Conservation (phyloP, 2,797 vertebrate species). For the Micrastur ruficollis region DNA sequence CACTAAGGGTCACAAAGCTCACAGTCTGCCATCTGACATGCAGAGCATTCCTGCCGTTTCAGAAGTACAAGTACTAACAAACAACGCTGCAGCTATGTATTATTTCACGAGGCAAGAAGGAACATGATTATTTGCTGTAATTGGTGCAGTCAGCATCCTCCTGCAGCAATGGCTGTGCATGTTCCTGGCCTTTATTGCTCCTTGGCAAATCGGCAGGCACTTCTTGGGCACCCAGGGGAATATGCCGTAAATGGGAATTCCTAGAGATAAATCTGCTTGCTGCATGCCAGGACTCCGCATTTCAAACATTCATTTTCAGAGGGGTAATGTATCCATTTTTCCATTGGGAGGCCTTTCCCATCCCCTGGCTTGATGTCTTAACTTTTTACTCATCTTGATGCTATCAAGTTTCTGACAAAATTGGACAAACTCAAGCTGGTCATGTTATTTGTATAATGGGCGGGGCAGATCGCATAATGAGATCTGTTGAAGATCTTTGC, state of each 20-base stretch:
- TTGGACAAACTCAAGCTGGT: not conserved
- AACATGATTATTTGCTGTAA: slow-evolving; percentile 41
- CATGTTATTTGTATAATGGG: not conserved
- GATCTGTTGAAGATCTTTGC: not conserved
- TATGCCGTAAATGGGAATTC: slow-evolving; percentile 48
- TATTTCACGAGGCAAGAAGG: slow-evolving; percentile 9
- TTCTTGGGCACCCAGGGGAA: slow-evolving; percentile 20
- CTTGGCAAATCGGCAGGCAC: not conserved
- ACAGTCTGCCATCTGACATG: not conserved
- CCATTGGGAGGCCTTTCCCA: slow-evolving; percentile 26
- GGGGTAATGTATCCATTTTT: slow-evolving; percentile 11
- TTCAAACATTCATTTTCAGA: slow-evolving; percentile 52
- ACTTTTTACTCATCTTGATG: slow-evolving; percentile 8
- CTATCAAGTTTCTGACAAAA: slow-evolving; percentile 23
- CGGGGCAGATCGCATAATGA: not conserved
- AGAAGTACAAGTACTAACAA: slow-evolving; percentile 14
- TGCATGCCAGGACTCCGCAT: not conserved
- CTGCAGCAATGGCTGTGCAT: not conserved
- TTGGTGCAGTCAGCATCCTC: not conserved
- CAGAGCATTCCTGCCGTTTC: slow-evolving; percentile 19
- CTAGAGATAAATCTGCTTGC: slow-evolving; percentile 43
- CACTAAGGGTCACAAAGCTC: not conserved
- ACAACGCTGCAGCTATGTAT: not conserved
- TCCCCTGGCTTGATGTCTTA: not conserved
- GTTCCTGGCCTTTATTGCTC: not conserved